These are phyloP conservation scores for Drosophila pseudotakahashii DNA, from an alignment of 2,888 invertebrate genomes.

Conservation along the genomic window DNA sequence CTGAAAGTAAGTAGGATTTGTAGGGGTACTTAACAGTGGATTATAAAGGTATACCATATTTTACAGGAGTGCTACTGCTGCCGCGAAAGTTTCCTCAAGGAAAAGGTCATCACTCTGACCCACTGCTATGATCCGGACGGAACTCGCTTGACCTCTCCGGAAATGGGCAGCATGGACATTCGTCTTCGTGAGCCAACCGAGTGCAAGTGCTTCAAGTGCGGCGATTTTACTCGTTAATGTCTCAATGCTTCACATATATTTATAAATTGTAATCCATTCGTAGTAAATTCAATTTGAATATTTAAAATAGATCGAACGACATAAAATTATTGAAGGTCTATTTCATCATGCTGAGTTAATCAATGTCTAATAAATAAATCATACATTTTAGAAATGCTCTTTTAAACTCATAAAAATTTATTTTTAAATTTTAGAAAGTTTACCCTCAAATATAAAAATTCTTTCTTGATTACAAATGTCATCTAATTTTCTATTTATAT, in stretches of 20 bases:
- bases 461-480: too few species aligned
- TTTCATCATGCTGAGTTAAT: too few species aligned
- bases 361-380: too few species aligned
- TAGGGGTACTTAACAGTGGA: too few species aligned
- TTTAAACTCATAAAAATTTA: too few species aligned
- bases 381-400: too few species aligned
- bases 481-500: too few species aligned
- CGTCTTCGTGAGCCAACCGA: constrained; percentile 94
- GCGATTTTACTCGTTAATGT: constrained; percentile 90
- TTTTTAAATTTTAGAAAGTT: too few species aligned
- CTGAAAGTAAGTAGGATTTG: constrained; percentile 86
- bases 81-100: constrained; percentile 93
- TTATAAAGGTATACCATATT: neutral
- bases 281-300: neutral
- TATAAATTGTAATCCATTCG: constrained; percentile 2
- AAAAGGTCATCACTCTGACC: constrained; percentile 90
- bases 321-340: too few species aligned
- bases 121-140: constrained; percentile 97
- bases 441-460: too few species aligned
- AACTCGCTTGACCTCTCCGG: constrained; percentile 89
- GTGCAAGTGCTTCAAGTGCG: constrained; percentile 95
- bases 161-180: constrained; percentile 91
- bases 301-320: too few species aligned
- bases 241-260: constrained; percentile 2
- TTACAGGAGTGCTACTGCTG: constrained; percentile 94